Percentiles rank a stretch among this genome's conserved stretches.
Evolutionary conservation across 2,113 vertebrate species (phyloP).

Genomic region (Conger conger): DNA sequence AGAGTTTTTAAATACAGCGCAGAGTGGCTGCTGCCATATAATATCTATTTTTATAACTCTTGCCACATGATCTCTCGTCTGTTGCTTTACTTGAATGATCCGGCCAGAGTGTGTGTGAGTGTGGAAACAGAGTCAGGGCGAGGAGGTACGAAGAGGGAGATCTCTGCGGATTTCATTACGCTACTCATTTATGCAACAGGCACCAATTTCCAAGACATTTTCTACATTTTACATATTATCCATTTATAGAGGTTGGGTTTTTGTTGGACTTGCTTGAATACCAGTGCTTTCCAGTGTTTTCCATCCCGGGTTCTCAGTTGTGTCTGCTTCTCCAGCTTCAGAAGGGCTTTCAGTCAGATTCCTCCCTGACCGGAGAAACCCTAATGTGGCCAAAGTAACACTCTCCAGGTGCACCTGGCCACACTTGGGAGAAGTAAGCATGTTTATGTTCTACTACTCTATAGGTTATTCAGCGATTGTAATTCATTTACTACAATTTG

Average conservation of each 20-base stretch:
- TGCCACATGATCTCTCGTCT: conserved; percentile 36
- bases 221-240: neutral
- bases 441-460: too few species aligned
- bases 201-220: neutral
- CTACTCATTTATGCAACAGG: neutral
- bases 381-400: neutral
- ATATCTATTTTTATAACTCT: conserved; percentile 47
- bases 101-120: conserved; percentile 31
- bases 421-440: too few species aligned
- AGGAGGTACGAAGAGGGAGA: conserved; percentile 44
- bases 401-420: neutral
- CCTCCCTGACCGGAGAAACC: neutral
- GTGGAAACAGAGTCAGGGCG: conserved; percentile 25
- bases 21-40: conserved; percentile 37
- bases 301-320: neutral
- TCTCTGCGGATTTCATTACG: conserved; percentile 41
- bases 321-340: neutral
- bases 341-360: neutral
- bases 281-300: neutral
- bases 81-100: conserved; percentile 32
- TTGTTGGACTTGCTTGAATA: neutral
- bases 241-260: neutral
- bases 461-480: neutral
- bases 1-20: conserved; percentile 41
- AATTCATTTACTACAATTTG: neutral